Conservation (phyloP, 2,888 invertebrate genomes). For the Lepidonotus clava region DNA sequence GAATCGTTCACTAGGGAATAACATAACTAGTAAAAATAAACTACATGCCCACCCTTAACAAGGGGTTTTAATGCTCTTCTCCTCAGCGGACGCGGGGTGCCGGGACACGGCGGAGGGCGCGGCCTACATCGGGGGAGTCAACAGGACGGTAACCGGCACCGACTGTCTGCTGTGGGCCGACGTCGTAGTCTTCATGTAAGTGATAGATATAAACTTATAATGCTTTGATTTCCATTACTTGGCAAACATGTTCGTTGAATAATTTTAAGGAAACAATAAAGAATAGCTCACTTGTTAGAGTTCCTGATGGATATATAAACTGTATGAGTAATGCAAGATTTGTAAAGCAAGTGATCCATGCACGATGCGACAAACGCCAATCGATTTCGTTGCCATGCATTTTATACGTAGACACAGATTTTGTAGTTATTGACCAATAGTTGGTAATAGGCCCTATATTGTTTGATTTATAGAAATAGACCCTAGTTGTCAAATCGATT, state of each 20-base stretch:
- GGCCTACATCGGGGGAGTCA: neutral
- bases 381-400: no score
- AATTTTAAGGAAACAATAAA: no score
- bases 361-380: no score
- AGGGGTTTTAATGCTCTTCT: neutral
- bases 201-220: neutral
- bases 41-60: neutral
- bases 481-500: no score
- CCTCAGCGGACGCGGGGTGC: neutral
- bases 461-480: no score
- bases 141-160: neutral
- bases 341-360: neutral
- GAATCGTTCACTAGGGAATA: no score
- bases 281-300: no score
- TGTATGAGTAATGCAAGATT: neutral
- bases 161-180: neutral
- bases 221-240: neutral
- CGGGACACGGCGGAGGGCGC: neutral
- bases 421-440: no score
- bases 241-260: no score
- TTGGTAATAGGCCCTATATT: no score
- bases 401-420: no score
- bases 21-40: neutral
- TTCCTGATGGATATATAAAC: neutral
- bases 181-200: constrained; percentile 18